These are phyloP conservation scores for Micromys minutus DNA, from an alignment of 2,113 vertebrate genomes.

Conservation along the genomic window DNA sequence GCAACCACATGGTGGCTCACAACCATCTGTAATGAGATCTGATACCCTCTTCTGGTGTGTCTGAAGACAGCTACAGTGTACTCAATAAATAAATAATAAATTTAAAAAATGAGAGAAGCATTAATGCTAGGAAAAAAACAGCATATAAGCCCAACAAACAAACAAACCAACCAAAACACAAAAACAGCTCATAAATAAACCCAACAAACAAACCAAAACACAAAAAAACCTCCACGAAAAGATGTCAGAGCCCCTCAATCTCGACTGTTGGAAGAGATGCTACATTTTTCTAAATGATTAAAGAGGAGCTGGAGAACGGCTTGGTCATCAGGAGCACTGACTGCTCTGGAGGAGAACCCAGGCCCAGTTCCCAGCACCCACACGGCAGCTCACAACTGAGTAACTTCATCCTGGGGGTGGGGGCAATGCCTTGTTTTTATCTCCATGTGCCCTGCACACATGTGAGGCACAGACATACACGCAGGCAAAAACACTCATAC, in stretches of 20 bases:
- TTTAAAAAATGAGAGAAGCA: not conserved
- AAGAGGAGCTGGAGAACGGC: not conserved
- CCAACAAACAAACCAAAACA: not conserved
- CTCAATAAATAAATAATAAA: too few relatives aligned
- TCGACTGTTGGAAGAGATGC: slow-evolving; percentile 1
- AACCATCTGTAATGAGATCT: too few relatives aligned
- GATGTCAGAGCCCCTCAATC: not conserved
- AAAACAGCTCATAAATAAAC: not conserved
- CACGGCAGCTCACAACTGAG: not conserved
- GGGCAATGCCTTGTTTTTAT: not conserved
- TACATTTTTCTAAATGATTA: not conserved
- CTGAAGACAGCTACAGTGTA: not conserved
- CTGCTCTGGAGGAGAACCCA: not conserved
- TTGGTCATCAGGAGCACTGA: not conserved
- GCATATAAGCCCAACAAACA: not conserved
- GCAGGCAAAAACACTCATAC: not conserved
- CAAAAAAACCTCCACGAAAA: slow-evolving; percentile 12
- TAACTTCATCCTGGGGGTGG: not conserved
- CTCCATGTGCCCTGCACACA: not conserved
- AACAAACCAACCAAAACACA: not conserved
- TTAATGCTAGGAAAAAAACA: not conserved
- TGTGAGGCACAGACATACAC: not conserved
- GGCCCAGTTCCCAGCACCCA: not conserved
- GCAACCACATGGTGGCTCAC: too few relatives aligned
- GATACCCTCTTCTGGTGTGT: too few relatives aligned